Evolutionary conservation across 2,113 vertebrate genomes (phyloP).

Genomic region (Struthidea cinerea): DNA sequence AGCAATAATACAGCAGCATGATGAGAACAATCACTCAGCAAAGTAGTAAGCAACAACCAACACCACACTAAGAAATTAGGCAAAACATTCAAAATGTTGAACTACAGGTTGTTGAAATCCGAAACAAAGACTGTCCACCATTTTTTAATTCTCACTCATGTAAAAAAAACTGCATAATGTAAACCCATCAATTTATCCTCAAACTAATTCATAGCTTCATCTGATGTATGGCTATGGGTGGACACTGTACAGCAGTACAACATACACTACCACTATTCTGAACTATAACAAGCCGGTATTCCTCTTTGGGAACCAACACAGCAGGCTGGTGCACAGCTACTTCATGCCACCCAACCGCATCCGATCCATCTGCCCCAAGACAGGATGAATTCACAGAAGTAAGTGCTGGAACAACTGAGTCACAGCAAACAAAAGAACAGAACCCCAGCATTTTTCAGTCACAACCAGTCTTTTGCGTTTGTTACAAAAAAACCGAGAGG

Average conservation of each 20-base stretch:
- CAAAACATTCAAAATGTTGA: neutral
- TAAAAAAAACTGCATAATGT: neutral
- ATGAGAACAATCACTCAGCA: neutral
- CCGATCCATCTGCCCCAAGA: neutral
- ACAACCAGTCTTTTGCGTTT: neutral
- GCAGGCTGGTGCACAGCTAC: neutral
- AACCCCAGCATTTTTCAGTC: neutral
- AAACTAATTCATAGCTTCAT: neutral
- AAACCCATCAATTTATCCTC: neutral
- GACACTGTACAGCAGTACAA: neutral
- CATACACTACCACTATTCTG: fast-evolving
- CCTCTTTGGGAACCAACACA: neutral
- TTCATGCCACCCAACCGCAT: neutral
- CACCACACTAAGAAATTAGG: neutral
- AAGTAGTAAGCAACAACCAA: neutral
- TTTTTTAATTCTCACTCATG: neutral
- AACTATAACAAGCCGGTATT: neutral
- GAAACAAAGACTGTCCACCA: neutral
- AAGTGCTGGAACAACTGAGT: neutral
- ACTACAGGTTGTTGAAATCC: neutral
- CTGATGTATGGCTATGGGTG: fast-evolving
- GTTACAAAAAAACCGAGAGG: neutral
- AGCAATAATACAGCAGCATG: fast-evolving
- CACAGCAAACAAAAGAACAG: neutral
- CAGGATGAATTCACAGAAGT: neutral